Evolutionary conservation across 2,888 invertebrate genomes (phyloP), one percentile per base, ranked within the genome.

Genomic region (Camponotus fellah): DNA sequence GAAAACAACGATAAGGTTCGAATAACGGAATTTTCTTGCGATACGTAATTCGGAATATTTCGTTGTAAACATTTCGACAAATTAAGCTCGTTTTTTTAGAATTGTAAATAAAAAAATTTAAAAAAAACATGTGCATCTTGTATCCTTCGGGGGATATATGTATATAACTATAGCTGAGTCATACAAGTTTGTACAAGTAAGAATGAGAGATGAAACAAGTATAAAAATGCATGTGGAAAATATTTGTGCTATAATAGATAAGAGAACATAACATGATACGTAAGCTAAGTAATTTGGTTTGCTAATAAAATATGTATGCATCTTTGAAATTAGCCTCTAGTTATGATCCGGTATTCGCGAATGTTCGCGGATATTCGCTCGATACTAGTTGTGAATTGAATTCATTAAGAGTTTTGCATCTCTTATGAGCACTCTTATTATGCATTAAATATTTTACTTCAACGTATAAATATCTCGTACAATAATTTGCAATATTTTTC

Each of bases 401-500:
- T 72, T 71, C 34, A 53, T 71, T 12, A 53, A 74, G 5, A n/a
- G 37, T 58, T 40, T 58, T 58, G 72, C 21, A 17, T 26, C 32
- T 40, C 17, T 60, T 32, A 17, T 3, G 21, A 26, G 21, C 9
- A 56, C 17, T 10, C 9, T 1, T 17, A 58, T 40, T 58, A 32
- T 58, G 1, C 5, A 0, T 58, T 58, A 58, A 58, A 12, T 26
- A 26, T 26, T 74, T 58, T 0, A 26, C 40, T 26, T 58, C 58
- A 72, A 40, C 43, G 26, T 43, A 3, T 4, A 62, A n/a, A n/a
- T n/a, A n/a, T 72, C 21, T 60, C 32, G 12, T 17, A 10, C 40
- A 74, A 74, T 12, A 74, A 40, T 12, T 60, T 10, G 9, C n/a
- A n/a, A n/a, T 43, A 62, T 60, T 46, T 75, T 3, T 64, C 64